A percentile compares a stretch with the other conserved stretches of the same genome.
Conservation (phyloP, 2,113 vertebrate species). For the Paramormyrops kingsleyae region DNA sequence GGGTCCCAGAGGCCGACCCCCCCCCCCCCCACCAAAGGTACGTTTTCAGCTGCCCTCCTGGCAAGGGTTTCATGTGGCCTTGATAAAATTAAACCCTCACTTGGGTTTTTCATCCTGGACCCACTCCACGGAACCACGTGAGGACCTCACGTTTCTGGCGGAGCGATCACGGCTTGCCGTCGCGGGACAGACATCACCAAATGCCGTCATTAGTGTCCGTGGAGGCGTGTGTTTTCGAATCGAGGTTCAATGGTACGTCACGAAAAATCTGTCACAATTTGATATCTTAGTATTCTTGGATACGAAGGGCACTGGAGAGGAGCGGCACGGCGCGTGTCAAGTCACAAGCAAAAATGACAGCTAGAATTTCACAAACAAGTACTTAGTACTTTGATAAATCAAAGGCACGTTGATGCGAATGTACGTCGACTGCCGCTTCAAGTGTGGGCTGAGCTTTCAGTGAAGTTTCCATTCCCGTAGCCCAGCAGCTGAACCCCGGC, state of each 20-base stretch:
- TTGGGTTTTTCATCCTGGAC: neutral
- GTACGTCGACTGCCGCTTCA: neutral
- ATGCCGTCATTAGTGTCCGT: neutral
- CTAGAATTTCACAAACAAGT: constrained; percentile 13
- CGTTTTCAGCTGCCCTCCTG: neutral
- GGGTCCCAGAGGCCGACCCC: neutral
- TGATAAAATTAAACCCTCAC: neutral
- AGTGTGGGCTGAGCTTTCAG: neutral
- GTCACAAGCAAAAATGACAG: neutral
- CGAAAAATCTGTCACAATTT: neutral
- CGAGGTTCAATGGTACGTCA: neutral
- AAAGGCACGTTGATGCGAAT: neutral
- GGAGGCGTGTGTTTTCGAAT: neutral
- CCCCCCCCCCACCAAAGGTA: neutral
- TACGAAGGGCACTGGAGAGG: neutral
- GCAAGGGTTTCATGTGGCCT: neutral
- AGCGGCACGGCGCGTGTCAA: neutral
- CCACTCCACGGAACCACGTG: neutral
- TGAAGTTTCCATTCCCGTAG: neutral
- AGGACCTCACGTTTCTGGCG: neutral
- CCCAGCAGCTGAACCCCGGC: neutral
- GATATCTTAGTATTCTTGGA: neutral
- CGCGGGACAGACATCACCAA: neutral
- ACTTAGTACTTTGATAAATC: neutral
- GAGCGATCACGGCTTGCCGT: neutral